These are phyloP conservation scores for Epiblema foenella DNA, from an alignment of 2,888 invertebrate genomes.

Conservation along the genomic window DNA sequence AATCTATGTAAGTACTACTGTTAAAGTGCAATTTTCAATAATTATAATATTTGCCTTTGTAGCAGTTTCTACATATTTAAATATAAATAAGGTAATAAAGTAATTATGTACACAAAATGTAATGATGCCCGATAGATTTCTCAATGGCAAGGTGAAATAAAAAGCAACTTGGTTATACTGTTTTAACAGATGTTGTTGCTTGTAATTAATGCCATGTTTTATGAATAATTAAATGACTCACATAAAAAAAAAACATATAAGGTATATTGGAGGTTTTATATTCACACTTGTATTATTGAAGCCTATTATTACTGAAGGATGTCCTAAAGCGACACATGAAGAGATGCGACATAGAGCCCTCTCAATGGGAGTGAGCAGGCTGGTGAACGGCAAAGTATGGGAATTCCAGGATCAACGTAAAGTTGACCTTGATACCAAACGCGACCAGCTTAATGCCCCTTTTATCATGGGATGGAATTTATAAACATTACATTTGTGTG, in stretches of 20 bases:
- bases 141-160: conserved; percentile 10
- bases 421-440: too few species aligned
- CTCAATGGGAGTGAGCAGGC: too few species aligned
- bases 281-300: not conserved
- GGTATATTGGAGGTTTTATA: not conserved
- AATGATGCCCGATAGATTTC: conserved; percentile 1
- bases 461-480: too few species aligned
- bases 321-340: too few species aligned
- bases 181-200: conserved; percentile 25
- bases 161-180: conserved; percentile 5
- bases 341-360: too few species aligned
- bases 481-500: too few species aligned
- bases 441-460: too few species aligned
- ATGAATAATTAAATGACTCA: not conserved
- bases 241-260: not conserved
- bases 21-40: not conserved
- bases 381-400: too few species aligned
- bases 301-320: not conserved
- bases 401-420: too few species aligned
- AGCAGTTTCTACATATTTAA: too few species aligned
- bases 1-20: not conserved
- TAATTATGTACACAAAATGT: not conserved
- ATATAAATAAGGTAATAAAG: not conserved
- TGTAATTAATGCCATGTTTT: not conserved
- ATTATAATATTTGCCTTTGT: too few species aligned